Base-by-base conservation (phyloP, 2,888 invertebrate species). In the Rotaria sp. region DNA sequence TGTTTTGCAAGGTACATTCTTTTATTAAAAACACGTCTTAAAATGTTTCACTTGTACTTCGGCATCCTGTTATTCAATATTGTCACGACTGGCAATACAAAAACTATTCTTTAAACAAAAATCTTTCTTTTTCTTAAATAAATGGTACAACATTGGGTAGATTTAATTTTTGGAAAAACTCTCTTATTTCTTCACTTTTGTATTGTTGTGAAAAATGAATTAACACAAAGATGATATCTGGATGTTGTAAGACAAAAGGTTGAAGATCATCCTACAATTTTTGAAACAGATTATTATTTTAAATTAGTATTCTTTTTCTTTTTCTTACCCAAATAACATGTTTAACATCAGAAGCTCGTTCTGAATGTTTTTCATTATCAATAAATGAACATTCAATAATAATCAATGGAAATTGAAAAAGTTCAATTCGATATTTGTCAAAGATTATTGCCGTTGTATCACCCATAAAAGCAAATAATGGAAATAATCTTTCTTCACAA, bases 161-260 rank as follows among this genome's bases (percentile, higher is more conserved):
- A 80, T 80, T 80, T 80, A 45, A 26, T 1, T 45, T 26, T 80
- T 5, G 45, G n/a, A 80, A 80, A 80, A 80, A 80, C 1, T 80
- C n/a, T 45, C 26, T 41, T 41, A 80, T 80, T n/a, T 26, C 0
- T 41, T 26, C 45, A n/a, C 80, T 26, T 80, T 80, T 80, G 26
- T 80, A 80, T n/a, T 80, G 80, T n/a, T 45, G 45, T n/a, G 80
- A 80, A 80, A 80, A 80, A 24, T 80, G 80, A 13, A 80, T 80
- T 45, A 80, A n/a, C 8, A 80, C 80, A 45, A 80, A 80, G 15
- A 21, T 80, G 8, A 80, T 45, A 4, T 80, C n/a, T 80, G 80
- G 80, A 80, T 80, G n/a, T 80, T 45, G 24, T 24, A 80, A 5
- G 1, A 80, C 45, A n/a, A 7, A 45, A 1, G 80, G 80, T n/a